Evolutionary conservation across 2,797 vertebrate species (phyloP), one percentile per base, ranked within the genome.

Genomic region (Lemur catta): DNA sequence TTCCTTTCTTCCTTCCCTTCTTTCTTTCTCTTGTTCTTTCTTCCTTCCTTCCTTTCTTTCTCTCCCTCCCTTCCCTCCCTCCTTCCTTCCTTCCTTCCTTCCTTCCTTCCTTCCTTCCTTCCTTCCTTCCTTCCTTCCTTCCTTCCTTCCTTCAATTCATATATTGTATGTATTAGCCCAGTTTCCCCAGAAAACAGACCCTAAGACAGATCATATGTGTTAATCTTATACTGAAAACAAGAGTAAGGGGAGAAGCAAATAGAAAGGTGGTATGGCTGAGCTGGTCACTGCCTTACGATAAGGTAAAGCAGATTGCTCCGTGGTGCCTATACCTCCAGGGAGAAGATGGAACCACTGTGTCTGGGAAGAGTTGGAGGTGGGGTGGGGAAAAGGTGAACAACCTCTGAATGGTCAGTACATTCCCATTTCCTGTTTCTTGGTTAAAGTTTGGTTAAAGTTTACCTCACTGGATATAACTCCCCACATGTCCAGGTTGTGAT

Each of bases 81-180:
- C 2, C 6, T 7, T 35, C n/a, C 1, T n/a, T n/a, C 2, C 1
- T 8, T 13, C 22, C 22, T 50, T 6, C 28, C 20, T 6, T 43
- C 0, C 48, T 1, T 35, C 6, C 9, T 13, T 10, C 2, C 18
- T 3, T 55, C 2, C 6, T 7, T 35, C n/a, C 1, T 13, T 17
- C 1, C 5, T 3, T 7, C 28, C 33, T 2, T 28, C 10, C 17
- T 9, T 1, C 4, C 14, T 20, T 3, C 2, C 43, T 8, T 13
- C 28, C 22, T 50, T 6, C 41, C 7, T 48, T 20, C 12, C 22
- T 69, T 71, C 17, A 13, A 46, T n/a, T 61, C 13, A 65, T 41
- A 41, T 41, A 55, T 24, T 82, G 0, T 38, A 38, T 48, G 6
- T 50, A 48, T 90, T 91, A 90, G 28, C 11, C 24, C 28, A 90